A percentile compares a stretch with the other conserved stretches of the same genome.
Conservation (phyloP, 2,888 invertebrate genomes). For the Toxonevra muliebris region DNA sequence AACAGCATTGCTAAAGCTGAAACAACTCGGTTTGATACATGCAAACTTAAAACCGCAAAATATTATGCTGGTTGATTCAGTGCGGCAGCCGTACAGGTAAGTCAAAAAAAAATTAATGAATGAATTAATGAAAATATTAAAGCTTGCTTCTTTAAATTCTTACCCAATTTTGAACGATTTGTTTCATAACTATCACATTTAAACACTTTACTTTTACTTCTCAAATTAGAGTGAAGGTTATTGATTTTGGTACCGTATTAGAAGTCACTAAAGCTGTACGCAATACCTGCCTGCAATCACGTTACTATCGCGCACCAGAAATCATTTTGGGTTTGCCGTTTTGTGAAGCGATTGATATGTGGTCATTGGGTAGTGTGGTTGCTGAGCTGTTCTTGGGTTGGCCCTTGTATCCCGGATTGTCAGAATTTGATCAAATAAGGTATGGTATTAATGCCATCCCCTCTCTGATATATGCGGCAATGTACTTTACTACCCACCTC, state of each 20-base stretch:
- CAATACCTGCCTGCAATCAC: conserved; percentile 98
- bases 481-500: not conserved
- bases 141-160: too few relatives aligned
- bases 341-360: conserved; percentile 99
- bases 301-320: conserved; percentile 98
- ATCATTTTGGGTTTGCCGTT: conserved; percentile 97
- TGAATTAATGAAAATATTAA: too few relatives aligned
- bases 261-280: conserved; percentile 99
- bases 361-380: conserved; percentile 99
- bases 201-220: conserved; percentile 7
- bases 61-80: conserved; percentile 99
- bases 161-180: too few relatives aligned
- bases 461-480: too few relatives aligned
- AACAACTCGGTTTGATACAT: conserved; percentile 99
- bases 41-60: conserved; percentile 99
- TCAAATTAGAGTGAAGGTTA: conserved; percentile 88
- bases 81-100: conserved; percentile 87
- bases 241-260: conserved; percentile 99
- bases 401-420: conserved; percentile 99
- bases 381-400: conserved; percentile 99
- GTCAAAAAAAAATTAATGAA: conserved; percentile 9
- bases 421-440: conserved; percentile 98
- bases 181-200: too few relatives aligned
- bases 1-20: conserved; percentile 72
- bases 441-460: conserved; percentile 56